Evolutionary conservation across 2,888 invertebrate genomes (phyloP), one percentile per base, ranked within the genome.

Genomic region (Pardosa pseudoannulata): DNA sequence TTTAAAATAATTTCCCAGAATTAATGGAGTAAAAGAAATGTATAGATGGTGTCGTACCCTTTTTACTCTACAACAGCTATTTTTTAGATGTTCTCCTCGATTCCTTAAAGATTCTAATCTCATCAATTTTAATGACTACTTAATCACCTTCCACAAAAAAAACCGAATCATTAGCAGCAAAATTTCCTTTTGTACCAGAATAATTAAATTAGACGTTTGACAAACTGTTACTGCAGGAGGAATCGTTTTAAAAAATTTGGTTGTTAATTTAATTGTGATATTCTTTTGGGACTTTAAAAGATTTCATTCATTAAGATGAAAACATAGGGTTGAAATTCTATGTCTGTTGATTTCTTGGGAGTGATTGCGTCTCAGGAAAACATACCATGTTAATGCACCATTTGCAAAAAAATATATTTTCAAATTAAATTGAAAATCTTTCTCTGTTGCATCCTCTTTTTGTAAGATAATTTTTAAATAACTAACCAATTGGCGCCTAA

Each of bases 101-200:
- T 16, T 46, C 46, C 46, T 46, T 46, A 46, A 46, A 46, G 2
- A 16, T 16, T 46, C 46, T 16, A 13, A 7, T 46, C 46, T 46
- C 46, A 46, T 46, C 46, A 46, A 46, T 46, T 46, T 46, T 46
- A 46, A 46, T 46, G 46, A 46, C 46, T 46, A 46, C 46, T 46
- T 46, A 46, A 46, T 46, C 46, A 16, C 46, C 46, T 46, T 7
- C 36, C 5, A 9, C 6, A 16, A 46, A 46, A 46, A 46, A 46
- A 16, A n/a, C n/a, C n/a, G 16, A 46, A 46, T 46, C 46, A 46
- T 46, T 46, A 46, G 46, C 46, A 46, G 46, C 11, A 16, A 46
- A 46, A 46, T 46, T 16, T 46, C n/a, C 7, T 16, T 46, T 6
- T 46, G 46, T 46, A 46, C 16, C 2, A 46, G 46, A 9, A 16